These are phyloP conservation scores for Acanthopleura granulata DNA, from an alignment of 2,888 invertebrate genomes.

Conservation along the genomic window DNA sequence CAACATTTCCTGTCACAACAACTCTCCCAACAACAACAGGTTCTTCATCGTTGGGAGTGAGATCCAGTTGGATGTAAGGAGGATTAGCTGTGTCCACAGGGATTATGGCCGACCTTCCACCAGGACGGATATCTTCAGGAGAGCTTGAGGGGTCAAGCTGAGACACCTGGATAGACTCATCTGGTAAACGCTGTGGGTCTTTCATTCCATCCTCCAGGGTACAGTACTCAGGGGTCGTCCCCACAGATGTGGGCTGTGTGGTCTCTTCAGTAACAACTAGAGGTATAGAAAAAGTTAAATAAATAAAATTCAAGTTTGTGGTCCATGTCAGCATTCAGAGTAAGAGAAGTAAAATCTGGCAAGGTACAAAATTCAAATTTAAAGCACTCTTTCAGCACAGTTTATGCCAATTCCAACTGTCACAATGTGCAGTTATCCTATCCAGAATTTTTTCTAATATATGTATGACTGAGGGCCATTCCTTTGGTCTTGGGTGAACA, in stretches of 20 bases:
- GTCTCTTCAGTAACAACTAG: not conserved
- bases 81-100: not conserved
- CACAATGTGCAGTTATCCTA: too few relatives aligned
- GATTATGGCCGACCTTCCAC: not conserved
- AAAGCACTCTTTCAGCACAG: too few relatives aligned
- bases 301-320: not conserved
- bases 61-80: not conserved
- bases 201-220: slow-evolving; percentile 13
- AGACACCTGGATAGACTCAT: not conserved
- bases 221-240: slow-evolving; percentile 3
- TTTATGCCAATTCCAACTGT: too few relatives aligned
- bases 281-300: not conserved
- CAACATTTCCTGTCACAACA: not conserved
- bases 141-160: not conserved
- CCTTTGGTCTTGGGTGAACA: too few relatives aligned
- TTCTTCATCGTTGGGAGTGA: not conserved
- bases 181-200: not conserved
- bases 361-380: too few relatives aligned
- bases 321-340: too few relatives aligned
- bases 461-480: too few relatives aligned
- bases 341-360: too few relatives aligned
- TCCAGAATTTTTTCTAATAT: too few relatives aligned
- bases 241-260: not conserved
- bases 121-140: slow-evolving; percentile 11
- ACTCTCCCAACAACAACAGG: not conserved